Evolutionary conservation across 1,140 invertebrate species (phyloP).

Genomic region (Neoseiulus cucumeris): DNA sequence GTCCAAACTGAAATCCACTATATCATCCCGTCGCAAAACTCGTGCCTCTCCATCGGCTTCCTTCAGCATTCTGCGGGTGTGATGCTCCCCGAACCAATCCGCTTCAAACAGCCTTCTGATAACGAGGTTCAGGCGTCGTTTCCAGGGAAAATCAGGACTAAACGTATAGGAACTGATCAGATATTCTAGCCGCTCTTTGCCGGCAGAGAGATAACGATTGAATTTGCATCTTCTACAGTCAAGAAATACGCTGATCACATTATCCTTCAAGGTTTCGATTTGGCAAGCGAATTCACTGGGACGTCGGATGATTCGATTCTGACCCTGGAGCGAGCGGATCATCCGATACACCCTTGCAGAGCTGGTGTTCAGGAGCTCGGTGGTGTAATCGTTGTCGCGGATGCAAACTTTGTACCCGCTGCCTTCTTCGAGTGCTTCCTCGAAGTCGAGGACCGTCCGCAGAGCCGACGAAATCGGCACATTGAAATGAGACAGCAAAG

Average conservation of each 20-base stretch:
- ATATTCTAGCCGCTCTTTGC: neutral
- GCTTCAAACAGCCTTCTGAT: neutral
- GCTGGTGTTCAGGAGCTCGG: neutral
- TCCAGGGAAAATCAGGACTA: conserved; percentile 10
- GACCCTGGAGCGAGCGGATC: neutral
- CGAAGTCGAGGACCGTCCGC: neutral
- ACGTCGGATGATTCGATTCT: neutral
- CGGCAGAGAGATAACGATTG: neutral
- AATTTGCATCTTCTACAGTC: conserved; percentile 8
- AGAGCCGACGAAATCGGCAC: neutral
- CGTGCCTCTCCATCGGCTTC: neutral
- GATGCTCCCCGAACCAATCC: neutral
- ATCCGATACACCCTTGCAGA: neutral
- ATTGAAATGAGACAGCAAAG: neutral
- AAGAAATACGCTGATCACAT: neutral
- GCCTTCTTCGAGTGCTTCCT: neutral
- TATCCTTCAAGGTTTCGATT: neutral
- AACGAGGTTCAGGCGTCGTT: neutral
- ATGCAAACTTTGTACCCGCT: neutral
- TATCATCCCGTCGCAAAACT: no score
- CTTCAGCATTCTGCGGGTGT: neutral
- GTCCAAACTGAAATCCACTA: no score
- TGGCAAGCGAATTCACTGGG: neutral
- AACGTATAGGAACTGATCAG: conserved; percentile 12
- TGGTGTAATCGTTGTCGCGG: conserved; percentile 1